Base-by-base conservation (phyloP, 2,113 vertebrate species). In the Tichodroma muraria region DNA sequence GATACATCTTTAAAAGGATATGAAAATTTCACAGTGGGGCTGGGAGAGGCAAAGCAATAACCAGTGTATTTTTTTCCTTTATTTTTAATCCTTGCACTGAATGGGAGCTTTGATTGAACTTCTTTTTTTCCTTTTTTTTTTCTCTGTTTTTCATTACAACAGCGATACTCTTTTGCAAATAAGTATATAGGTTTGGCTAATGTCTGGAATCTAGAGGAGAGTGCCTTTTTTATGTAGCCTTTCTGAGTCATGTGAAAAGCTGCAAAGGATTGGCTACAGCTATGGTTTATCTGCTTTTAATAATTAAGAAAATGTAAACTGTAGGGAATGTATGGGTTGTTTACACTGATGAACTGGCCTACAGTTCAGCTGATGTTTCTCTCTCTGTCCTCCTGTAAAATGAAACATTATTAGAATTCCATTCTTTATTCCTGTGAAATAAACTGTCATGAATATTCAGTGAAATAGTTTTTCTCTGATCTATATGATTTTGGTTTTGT, bases 1-100 rank as follows among this genome's bases (percentile, higher is more conserved):
- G 87, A 93, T 97, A 89, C 25, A 70, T 81, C 79, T 70, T 95
- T 95, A 86, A 91, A 82, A 96, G 84, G 84, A 88, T 95, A 90
- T 93, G 81, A 96, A 95, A 93, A 90, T 79, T 88, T 94, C 91
- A 88, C 53, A 53, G 61, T 94, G 71, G 80, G 73, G 25, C 72
- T 95, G 66, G 42, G 65, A 57, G 37, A 75, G 31, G 83, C 90
- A 75, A 56, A 90, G 83, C 80, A 93, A 82, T 91, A 85, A 66
- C 61, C 59, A 88, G 33, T 72, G 47, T 78, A 78, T 82, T 81
- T 49, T 83, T 86, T 85, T 65, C 68, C 85, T 89, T 84, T 68
- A 89, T 56, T 88, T 95, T 89, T 75, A 79, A 64, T 88, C 80
- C 70, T 93, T 69, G 23, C 47, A 27, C n/a, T 54, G 66, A 89